Base-by-base conservation (phyloP, 2,888 invertebrate species). In the Ennomos quercinarius region DNA sequence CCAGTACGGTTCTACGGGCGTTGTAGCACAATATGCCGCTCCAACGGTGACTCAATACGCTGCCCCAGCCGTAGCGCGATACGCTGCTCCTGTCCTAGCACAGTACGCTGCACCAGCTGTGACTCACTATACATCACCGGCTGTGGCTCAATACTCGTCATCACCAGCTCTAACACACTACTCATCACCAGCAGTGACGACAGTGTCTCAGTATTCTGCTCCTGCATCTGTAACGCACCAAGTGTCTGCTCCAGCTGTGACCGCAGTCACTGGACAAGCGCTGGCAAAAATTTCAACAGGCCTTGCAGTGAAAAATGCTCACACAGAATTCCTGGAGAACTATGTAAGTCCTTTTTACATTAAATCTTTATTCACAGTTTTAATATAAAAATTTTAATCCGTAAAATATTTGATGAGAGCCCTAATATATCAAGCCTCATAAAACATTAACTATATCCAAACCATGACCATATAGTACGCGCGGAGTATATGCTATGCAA, bases 301-400 rank as follows among this genome's bases (percentile, higher is more conserved):
- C 65, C 83, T 86, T 12, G 76, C 84, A 12, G 83, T 85, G 13
- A 94, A 94, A 78, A 93, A 94, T 68, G 91, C 93, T n/a, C 93
- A 93, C 70, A 88, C 91, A 10, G 94, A 94, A 58, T 94, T 95
- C 77, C 77, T 94, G 71, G 94, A 95, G 76, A 93, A 95, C 75
- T 95, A 94, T 76, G 95, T 95, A 80, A 94, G 94, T 93, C 61
- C 8, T 45, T 45, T 37, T 27, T 27, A 9, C 9, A 8, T 42
- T 9, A 42, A n/a, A 27, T 27, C 27, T 27, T 6, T 27, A 4
- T 5, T 4, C 27, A 27, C 27, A 27, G 6, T 27, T 27, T 6
- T 27, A 27, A 27, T 27, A 27, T 27, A 27, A 27, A 27, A 4
- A 27, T 27, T 27, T 27, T 17, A 13, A 9, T 2, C 5, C 9